phyloP scores from a whole-genome alignment of 2,113 vertebrate species.

The Forbesichthys agassizii region DNA sequence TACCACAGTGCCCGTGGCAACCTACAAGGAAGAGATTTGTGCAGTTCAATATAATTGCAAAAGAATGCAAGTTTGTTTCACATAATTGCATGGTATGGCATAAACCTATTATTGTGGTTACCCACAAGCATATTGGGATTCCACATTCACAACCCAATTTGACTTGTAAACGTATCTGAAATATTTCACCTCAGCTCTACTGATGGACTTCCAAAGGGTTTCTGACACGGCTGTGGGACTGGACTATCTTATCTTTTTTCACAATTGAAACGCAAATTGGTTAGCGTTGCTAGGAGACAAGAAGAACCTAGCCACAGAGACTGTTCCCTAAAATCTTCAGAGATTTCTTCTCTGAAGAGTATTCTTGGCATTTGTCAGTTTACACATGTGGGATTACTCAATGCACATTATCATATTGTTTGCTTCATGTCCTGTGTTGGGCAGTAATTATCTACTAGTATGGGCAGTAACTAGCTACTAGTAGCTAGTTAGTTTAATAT shows the following conservation, averaged over 20 bases:
- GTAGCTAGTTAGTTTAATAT: too few species aligned
- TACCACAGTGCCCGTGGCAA: too few species aligned
- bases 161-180: not conserved
- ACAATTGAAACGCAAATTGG: not conserved
- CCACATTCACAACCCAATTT: not conserved
- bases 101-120: too few species aligned
- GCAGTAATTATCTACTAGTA: too few species aligned
- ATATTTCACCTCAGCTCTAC: not conserved
- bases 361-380: conserved; percentile 24
- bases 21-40: too few species aligned
- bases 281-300: conserved; percentile 55
- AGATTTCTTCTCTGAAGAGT: not conserved
- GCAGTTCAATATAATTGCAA: too few species aligned
- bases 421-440: too few species aligned
- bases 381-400: not conserved
- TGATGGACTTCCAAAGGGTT: not conserved
- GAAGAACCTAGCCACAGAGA: conserved; percentile 1
- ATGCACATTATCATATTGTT: not conserved
- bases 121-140: too few species aligned
- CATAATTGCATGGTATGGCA: too few species aligned
- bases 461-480: too few species aligned
- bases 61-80: too few species aligned
- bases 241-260: not conserved
- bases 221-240: not conserved
- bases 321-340: conserved; percentile 23